These are phyloP conservation scores for Brachionus paranguensis DNA, from an alignment of 1,140 invertebrate genomes.

Conservation along the genomic window DNA sequence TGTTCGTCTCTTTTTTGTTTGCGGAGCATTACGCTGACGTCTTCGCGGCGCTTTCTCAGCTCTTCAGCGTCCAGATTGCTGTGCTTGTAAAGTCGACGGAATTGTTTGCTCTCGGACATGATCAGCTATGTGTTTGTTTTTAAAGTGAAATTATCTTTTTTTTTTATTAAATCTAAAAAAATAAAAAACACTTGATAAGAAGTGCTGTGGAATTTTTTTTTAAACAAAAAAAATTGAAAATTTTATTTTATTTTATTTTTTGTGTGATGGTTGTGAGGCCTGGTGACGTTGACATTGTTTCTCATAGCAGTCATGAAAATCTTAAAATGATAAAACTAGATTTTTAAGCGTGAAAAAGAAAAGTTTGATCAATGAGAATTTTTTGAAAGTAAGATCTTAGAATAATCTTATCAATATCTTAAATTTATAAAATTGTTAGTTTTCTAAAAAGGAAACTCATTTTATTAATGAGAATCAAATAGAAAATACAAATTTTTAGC, in stretches of 20 bases:
- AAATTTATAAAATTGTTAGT: too few relatives aligned
- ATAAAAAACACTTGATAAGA: background rate
- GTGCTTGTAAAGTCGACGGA: slow-evolving; percentile 74
- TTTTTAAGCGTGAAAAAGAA: too few relatives aligned
- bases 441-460: too few relatives aligned
- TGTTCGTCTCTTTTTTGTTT: slow-evolving; percentile 82
- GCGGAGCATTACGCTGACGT: slow-evolving; percentile 87
- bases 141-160: background rate
- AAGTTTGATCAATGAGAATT: too few relatives aligned
- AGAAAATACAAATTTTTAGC: too few relatives aligned
- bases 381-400: too few relatives aligned
- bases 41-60: slow-evolving; percentile 79
- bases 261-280: too few relatives aligned
- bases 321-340: background rate
- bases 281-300: background rate
- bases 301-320: background rate
- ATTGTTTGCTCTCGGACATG: slow-evolving; percentile 31
- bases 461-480: too few relatives aligned
- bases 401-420: background rate
- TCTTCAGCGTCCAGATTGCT: slow-evolving; percentile 82
- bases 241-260: background rate
- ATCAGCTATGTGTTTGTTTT: background rate
- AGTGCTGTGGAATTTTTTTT: background rate
- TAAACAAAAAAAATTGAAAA: too few relatives aligned
- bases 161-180: background rate